Evolutionary conservation across 2,797 vertebrate species (phyloP), one percentile per base, ranked within the genome.

Genomic region (Lutjanus argentimaculatus): DNA sequence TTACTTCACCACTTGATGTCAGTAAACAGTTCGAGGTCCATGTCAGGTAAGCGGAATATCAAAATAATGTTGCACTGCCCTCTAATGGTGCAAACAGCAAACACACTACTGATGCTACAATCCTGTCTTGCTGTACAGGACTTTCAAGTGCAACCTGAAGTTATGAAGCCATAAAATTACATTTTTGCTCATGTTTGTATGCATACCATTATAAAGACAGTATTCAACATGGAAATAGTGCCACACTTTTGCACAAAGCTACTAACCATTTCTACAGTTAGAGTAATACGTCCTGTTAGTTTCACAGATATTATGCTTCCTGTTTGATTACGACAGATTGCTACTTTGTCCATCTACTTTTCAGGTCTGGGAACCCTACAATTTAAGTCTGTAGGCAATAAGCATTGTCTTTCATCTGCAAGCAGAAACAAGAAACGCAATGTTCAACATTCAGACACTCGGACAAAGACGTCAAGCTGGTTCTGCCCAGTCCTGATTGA

Each of bases 21-120:
- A 85, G 80, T 69, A 79, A 91, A 86, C 87, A 87, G 71, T 45
- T 65, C 2, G 22, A 77, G 59, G 82, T 66, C 74, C 59, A 36
- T 36, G 51, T 77, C 62, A 87, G 63, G 65, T 75, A 62, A 82
- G 63, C 5, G 51, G n/a, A 59, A 63, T 8, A 57, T 63, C 55
- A 89, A 82, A 91, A 83, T 87, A 79, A 84, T 63, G 52, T n/a
- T 80, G 66, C 68, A 88, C 79, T 86, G 93, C 92, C 93, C 89
- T 82, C 94, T 90, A 57, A 43, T 85, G 94, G 93, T 48, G 19
- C 22, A 80, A 82, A 72, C 9, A 22, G 19, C 1, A 36, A 85
- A n/a, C 30, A 63, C 76, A 88, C 11, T 1, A 7, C 53, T 10
- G 25, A 82, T 4, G 10, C 42, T 56, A 8, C 59, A 68, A 21